Percentiles rank a stretch among this genome's conserved stretches.
Evolutionary conservation across 2,113 vertebrate species (phyloP).

Genomic region (Xyliphius kryptos): DNA sequence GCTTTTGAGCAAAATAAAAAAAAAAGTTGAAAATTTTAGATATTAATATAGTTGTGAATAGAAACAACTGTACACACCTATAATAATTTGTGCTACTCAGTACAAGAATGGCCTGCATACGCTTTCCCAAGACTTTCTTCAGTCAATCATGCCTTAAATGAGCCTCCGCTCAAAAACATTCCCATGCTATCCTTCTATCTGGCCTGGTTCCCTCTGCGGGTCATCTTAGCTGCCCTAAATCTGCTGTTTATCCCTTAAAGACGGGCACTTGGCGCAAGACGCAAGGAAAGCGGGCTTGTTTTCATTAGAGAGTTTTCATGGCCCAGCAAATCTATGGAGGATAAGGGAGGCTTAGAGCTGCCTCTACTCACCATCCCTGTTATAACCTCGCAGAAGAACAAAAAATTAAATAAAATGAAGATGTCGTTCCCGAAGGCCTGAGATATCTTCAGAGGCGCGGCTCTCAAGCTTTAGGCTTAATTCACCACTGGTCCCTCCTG

Average conservation of each 20-base stretch:
- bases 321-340: slow-evolving; percentile 53
- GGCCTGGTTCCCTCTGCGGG: slow-evolving; percentile 52
- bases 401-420: background rate
- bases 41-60: no score
- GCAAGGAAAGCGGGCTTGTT: slow-evolving; percentile 52
- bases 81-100: no score
- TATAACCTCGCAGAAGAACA: slow-evolving; percentile 49
- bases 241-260: slow-evolving; percentile 65
- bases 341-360: slow-evolving; percentile 67
- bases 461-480: slow-evolving; percentile 22
- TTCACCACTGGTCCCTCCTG: background rate
- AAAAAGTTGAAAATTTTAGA: no score
- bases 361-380: slow-evolving; percentile 61
- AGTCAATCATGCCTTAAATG: slow-evolving; percentile 9
- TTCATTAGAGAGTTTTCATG: slow-evolving; percentile 64
- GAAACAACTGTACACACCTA: no score
- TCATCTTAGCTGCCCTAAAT: slow-evolving; percentile 56
- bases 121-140: no score
- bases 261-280: slow-evolving; percentile 54
- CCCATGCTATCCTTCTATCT: slow-evolving; percentile 58
- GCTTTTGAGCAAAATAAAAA: no score
- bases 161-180: slow-evolving; percentile 42
- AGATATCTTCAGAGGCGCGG: slow-evolving; percentile 19
- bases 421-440: slow-evolving; percentile 32
- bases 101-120: no score